A percentile compares a stretch with the other conserved stretches of the same genome.
Conservation (phyloP, 30 jellyfish, hydroid and myxozoan species). For the Aurelia sp. region DNA sequence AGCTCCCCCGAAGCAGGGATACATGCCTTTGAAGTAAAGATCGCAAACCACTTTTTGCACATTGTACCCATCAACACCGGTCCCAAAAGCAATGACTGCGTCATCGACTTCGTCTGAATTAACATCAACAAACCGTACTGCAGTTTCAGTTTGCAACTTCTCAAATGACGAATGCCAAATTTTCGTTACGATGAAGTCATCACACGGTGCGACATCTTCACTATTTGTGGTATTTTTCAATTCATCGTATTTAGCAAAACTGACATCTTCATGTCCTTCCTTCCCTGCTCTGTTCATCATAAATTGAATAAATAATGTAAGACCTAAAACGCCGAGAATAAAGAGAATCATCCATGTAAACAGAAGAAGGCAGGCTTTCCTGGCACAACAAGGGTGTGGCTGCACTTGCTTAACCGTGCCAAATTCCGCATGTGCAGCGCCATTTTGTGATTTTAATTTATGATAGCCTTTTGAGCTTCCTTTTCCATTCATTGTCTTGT, state of each 20-base stretch:
- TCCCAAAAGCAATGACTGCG: constrained; percentile 79
- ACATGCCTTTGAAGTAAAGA: constrained; percentile 54
- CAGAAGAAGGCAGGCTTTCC: constrained; percentile 15
- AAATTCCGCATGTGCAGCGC: background rate
- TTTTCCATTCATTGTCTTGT: constrained; percentile 23
- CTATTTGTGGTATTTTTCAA: background rate
- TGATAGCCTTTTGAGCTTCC: constrained; percentile 23
- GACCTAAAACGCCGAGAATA: constrained; percentile 32
- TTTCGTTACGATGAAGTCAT: constrained; percentile 57
- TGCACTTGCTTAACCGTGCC: constrained; percentile 11
- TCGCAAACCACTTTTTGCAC: constrained; percentile 56
- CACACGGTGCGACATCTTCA: constrained; percentile 38
- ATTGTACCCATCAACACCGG: constrained; percentile 78
- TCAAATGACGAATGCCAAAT: constrained; percentile 82
- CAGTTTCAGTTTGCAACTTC: constrained; percentile 83
- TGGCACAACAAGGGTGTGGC: constrained; percentile 56
- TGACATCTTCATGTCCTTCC: background rate
- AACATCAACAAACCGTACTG: constrained; percentile 76
- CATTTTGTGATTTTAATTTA: constrained; percentile 16
- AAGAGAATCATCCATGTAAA: constrained; percentile 40
- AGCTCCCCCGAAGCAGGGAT: constrained; percentile 92
- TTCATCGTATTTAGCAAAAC: constrained; percentile 3
- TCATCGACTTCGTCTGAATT: constrained; percentile 86
- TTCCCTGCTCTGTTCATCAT: constrained; percentile 6
- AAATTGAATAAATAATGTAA: constrained; percentile 28